Percentiles rank a stretch among this genome's conserved stretches.
These are phyloP conservation scores for Phalacrocorax carbo DNA, from an alignment of 2,113 vertebrate species.

Conservation along the genomic window DNA sequence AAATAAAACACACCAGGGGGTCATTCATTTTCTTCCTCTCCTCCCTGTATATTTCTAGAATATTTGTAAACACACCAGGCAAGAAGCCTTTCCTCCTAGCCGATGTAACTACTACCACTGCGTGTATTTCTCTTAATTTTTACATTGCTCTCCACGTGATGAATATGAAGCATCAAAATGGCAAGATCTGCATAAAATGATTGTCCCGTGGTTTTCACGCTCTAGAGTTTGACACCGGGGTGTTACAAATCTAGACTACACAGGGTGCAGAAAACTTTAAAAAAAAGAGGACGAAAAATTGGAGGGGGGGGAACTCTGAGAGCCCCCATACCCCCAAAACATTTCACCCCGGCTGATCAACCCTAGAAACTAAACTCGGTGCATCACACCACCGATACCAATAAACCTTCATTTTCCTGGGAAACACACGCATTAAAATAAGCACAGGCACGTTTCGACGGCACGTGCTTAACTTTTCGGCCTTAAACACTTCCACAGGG, in stretches of 20 bases:
- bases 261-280: rapidly evolving
- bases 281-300: neutral
- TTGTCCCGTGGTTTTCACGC: neutral
- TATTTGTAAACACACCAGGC: neutral
- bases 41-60: neutral
- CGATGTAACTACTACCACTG: neutral
- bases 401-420: rapidly evolving
- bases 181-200: neutral
- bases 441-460: neutral
- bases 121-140: neutral
- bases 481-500: neutral
- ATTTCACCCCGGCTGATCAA: neutral
- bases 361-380: rapidly evolving
- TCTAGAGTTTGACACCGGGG: neutral
- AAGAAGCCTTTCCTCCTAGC: neutral
- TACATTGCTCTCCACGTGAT: rapidly evolving
- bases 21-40: neutral
- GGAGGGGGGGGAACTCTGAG: rapidly evolving
- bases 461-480: slow-evolving; percentile 22
- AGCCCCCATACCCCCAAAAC: neutral
- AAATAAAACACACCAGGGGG: rapidly evolving
- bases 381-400: rapidly evolving
- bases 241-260: neutral
- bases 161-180: neutral
- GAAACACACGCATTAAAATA: rapidly evolving